These are phyloP conservation scores for Holothuria leucospilota DNA, from an alignment of 53 echinoderm and acorn worm genomes.

Conservation along the genomic window DNA sequence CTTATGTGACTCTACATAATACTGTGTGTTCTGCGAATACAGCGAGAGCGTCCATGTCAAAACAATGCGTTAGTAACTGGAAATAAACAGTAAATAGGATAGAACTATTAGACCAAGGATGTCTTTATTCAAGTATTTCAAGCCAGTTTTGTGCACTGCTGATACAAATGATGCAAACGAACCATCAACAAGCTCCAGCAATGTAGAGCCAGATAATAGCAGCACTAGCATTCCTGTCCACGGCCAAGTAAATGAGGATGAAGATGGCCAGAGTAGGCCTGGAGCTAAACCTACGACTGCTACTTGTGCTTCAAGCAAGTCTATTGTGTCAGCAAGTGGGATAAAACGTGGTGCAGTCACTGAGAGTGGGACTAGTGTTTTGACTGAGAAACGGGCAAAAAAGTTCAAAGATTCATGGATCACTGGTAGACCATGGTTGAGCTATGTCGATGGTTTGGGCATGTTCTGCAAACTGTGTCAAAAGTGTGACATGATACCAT, in stretches of 20 bases:
- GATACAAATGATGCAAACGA: background rate
- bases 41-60: no score
- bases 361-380: background rate
- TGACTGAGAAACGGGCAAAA: background rate
- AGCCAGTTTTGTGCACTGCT: background rate
- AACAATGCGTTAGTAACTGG: no score
- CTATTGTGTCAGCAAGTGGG: background rate
- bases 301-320: background rate
- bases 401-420: no score
- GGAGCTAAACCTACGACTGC: background rate
- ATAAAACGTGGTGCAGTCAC: background rate
- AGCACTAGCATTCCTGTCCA: background rate
- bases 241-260: background rate
- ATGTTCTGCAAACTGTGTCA: constrained; percentile 53
- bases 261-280: background rate
- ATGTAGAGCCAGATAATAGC: constrained; percentile 2
- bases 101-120: background rate
- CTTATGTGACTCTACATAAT: no score
- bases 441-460: background rate
- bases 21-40: no score
- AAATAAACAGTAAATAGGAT: no score
- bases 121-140: constrained; percentile 2
- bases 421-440: constrained; percentile 28
- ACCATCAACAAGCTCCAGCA: background rate
- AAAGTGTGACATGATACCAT: constrained; percentile 35